Evolutionary conservation across 2,888 invertebrate genomes (phyloP), one percentile per base, ranked within the genome.

Genomic region (Ypsolopha scabrella): DNA sequence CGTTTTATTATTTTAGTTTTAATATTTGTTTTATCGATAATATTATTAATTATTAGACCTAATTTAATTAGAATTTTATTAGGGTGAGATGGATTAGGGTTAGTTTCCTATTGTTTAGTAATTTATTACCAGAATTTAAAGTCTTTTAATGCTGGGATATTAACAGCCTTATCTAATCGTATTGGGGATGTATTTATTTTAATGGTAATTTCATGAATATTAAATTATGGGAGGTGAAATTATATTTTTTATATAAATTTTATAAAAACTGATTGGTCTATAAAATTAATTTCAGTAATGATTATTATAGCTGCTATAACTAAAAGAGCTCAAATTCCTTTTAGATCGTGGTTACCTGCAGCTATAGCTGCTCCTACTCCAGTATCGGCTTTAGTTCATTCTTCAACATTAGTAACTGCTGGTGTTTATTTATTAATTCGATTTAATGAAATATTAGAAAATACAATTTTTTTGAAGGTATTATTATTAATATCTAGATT

Each of bases 261-360:
- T 75, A 86, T 88, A 65, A 67, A 64, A 58, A 72, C 64, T 72
- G 75, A 81, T 76, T 74, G 52, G 58, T 62, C 60, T 53, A 88
- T 88, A 68, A 59, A 58, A 60, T 64, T 88, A 62, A 72, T 87
- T 72, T 67, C 69, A 0, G 7, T 59, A n/a, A 77, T 88, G 63
- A 66, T 87, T 57, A 76, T 82, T 67, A 72, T 87, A 60, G 90
- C 90, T 0, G 87, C 88, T 51, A 89, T 92, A 80, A 93, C 93
- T 54, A 94, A 94, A 77, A 93, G 93, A 60, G 93, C 93, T 67
- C 93, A 94, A 75, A 90, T 93, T 87, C 93, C 93, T 47, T 94
- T 94, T 90, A 92, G 91, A 56, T 88, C 91, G 46, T 94, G 93
- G 62, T 74, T 93, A 48, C 93, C 93, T 0, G 90, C 90, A 0